These are phyloP conservation scores for Elaphurus davidianus DNA, from an alignment of 2,113 vertebrate genomes.

Conservation along the genomic window DNA sequence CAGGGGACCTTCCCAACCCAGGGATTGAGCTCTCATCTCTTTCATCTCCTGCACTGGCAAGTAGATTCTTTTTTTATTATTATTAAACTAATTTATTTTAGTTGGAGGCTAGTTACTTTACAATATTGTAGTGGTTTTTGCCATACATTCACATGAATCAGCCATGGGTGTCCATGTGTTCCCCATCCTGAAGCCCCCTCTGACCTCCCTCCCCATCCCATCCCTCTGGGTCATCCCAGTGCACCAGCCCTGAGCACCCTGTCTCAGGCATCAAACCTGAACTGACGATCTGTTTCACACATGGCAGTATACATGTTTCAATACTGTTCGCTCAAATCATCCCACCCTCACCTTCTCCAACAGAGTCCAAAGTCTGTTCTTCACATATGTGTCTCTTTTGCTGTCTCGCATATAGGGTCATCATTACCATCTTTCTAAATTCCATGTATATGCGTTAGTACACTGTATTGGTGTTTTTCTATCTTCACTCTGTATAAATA, in stretches of 20 bases:
- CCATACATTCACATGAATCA: not conserved
- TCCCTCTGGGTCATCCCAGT: not conserved
- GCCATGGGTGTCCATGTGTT: not conserved
- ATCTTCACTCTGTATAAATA: not conserved
- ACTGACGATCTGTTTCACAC: not conserved
- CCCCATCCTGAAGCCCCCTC: not conserved
- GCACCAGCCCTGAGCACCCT: not conserved
- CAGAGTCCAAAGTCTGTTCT: not conserved
- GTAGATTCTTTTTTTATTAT: not conserved
- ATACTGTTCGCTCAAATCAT: not conserved
- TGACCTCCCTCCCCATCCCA: not conserved
- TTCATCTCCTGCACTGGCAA: not conserved
- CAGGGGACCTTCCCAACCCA: not conserved
- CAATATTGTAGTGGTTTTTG: not conserved
- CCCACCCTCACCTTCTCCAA: not conserved
- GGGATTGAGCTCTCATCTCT: not conserved
- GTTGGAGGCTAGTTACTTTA: not conserved
- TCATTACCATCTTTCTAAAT: not conserved
- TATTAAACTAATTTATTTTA: not conserved
- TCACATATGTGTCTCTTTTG: not conserved
- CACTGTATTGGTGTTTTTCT: not conserved
- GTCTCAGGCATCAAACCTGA: not conserved
- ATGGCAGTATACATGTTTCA: not conserved
- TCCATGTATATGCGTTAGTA: not conserved
- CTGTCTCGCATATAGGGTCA: rapidly evolving